Base-by-base conservation (phyloP, 2,888 invertebrate species). In the Tanypteryx hageni region DNA sequence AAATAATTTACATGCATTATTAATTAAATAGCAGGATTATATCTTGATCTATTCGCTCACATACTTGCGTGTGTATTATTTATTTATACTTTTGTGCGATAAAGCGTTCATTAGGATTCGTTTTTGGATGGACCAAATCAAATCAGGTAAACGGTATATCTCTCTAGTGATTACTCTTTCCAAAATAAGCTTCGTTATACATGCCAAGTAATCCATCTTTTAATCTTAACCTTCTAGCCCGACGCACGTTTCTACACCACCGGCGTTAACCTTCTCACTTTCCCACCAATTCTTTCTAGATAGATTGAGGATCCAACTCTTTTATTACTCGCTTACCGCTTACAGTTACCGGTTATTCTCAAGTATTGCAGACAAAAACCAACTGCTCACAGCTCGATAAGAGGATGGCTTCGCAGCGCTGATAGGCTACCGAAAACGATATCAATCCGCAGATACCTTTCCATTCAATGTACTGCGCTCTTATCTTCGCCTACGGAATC, bases 401-500 rank as follows among this genome's bases (percentile, higher is more conserved):
- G 22, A 27, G 22, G 9, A 44, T 76, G 22, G 5, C 4, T 22
- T n/a, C 10, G 76, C 11, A 27, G 22, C 68, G 22, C 4, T 11
- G 76, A 76, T 76, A 9, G 27, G 76, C 76, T 76, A 76, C 76
- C 76, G 22, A 76, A 76, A 27, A 22, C 22, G 76, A 76, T 76
- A 76, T 76, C 76, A 22, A 76, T 76, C 22, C 76, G 11, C 76
- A 22, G 16, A 14, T 76, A 76, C 22, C 76, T 76, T 76, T 76
- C 76, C 76, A 5, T 76, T 16, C 76, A 11, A 22, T 76, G 76
- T 22, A 76, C 76, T 76, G 76, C 64, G 64, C 16, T 14, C 16
- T 14, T 7, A 64, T 10, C 44, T 44, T 44, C 44, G 22, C 27
- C 22, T 10, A n/a, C 4, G 18, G 76, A 27, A 76, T 44, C 44